Evolutionary conservation across 2,113 vertebrate species (phyloP), one percentile per base, ranked within the genome.

Genomic region (Raphicerus campestris): DNA sequence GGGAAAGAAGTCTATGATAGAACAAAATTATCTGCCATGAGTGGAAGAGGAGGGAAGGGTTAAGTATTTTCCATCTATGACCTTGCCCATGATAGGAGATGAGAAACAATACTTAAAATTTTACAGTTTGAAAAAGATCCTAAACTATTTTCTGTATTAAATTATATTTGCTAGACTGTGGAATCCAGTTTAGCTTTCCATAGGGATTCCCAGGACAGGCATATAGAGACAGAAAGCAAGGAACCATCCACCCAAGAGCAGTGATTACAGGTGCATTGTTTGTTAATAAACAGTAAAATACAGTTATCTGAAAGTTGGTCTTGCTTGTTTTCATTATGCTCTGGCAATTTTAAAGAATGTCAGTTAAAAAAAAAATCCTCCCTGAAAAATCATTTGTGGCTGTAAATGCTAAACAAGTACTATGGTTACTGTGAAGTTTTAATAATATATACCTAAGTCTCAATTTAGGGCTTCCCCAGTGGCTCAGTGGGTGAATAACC

Each of bases 351-450:
- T 61, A 39, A 89, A 47, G 19, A 58, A 42, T 15, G 8, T 87
- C 28, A 45, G 14, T 42, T 4, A 49, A 35, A n/a, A 70, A 66
- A 61, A 89, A 47, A 73, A 2, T 70, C 24, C 47, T 78, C 32
- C 7, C 28, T 90, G 7, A 75, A 96, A 96, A 95, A 73, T 51
- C 16, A 58, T 89, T 28, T 91, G 10, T 55, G 90, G 8, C 10
- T 70, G 2, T 73, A 53, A 93, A 70, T 60, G 20, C 13, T 75
- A 51, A 63, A 81, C 6, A 77, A 89, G 11, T 84, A 17, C 7
- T 61, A 15, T 8, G 11, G 15, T 81, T 75, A 11, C 22, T 75
- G 26, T 55, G 10, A 87, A 47, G 3, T 61, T 61, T 94, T 93
- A 53, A 75, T 58, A 61, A 77, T 42, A 78, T 66, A 24, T 13